These are phyloP conservation scores for Drosophila ironensis DNA, from an alignment of 1,140 invertebrate species.

Conservation along the genomic window DNA sequence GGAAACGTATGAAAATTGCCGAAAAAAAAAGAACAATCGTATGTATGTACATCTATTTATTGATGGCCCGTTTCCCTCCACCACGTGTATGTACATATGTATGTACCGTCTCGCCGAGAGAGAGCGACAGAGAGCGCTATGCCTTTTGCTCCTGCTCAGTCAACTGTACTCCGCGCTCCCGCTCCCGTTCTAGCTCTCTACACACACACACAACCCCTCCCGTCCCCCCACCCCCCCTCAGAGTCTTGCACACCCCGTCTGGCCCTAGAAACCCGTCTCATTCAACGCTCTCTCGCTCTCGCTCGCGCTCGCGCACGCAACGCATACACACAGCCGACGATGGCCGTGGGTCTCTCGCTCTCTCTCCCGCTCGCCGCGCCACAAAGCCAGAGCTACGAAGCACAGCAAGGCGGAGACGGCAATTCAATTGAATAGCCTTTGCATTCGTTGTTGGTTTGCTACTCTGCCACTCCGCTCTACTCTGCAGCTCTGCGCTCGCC, in stretches of 20 bases:
- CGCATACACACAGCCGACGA: constrained; percentile 72
- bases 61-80: constrained; percentile 59
- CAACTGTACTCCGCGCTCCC: constrained; percentile 61
- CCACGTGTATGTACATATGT: constrained; percentile 68
- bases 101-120: constrained; percentile 20
- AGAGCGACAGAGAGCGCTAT: constrained; percentile 18
- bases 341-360: constrained; percentile 44
- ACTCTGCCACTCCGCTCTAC: no score
- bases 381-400: no score
- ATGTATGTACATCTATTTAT: constrained; percentile 28
- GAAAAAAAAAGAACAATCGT: no score
- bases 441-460: constrained; percentile 82
- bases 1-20: no score
- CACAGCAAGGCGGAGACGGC: constrained; percentile 75
- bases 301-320: constrained; percentile 60
- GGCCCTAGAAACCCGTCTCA: not conserved
- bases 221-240: constrained; percentile 9
- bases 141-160: constrained; percentile 35
- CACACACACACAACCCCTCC: no score
- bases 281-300: constrained; percentile 16
- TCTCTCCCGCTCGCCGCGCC: no score
- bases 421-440: constrained; percentile 82
- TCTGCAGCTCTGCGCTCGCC: constrained; percentile 81
- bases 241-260: constrained; percentile 16
- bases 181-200: constrained; percentile 15